phyloP scores from a whole-genome alignment of 2,888 invertebrate genomes.

The Harmothoe impar region DNA sequence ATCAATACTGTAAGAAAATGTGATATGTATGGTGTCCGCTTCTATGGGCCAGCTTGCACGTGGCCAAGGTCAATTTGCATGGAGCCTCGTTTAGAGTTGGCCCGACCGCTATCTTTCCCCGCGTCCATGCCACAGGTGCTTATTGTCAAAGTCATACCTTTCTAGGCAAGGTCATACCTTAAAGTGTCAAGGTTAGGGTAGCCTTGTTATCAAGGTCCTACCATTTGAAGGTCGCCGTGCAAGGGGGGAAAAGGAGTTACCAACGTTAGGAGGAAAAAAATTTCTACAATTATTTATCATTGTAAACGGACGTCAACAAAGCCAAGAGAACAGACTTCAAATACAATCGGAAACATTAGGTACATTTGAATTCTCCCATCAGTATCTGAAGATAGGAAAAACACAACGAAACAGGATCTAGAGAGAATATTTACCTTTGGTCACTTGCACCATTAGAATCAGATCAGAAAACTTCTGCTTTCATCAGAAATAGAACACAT shows the following conservation, averaged over 20 bases:
- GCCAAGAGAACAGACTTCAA: slow-evolving; percentile 44
- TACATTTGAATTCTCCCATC: slow-evolving; percentile 21
- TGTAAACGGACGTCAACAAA: slow-evolving; percentile 47
- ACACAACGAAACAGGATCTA: slow-evolving; percentile 20
- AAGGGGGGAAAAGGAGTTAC: slow-evolving; percentile 9
- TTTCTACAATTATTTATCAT: slow-evolving; percentile 55
- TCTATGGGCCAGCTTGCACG: slow-evolving; percentile 22
- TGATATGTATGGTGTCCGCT: slow-evolving; percentile 58
- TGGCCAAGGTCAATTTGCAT: slow-evolving; percentile 20
- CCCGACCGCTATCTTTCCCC: slow-evolving; percentile 2
- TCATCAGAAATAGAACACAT: neutral
- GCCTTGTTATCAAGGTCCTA: neutral
- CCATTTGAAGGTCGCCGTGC: slow-evolving; percentile 12
- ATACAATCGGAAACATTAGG: slow-evolving; percentile 57
- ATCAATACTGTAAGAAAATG: slow-evolving; percentile 58
- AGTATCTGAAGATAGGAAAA: slow-evolving; percentile 29
- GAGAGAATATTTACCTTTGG: neutral
- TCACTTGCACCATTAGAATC: slow-evolving; percentile 41
- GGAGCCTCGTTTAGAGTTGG: neutral
- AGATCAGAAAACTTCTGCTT: neutral
- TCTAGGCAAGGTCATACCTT: neutral
- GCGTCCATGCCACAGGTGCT: slow-evolving; percentile 46
- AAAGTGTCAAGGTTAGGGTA: neutral
- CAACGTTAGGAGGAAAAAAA: slow-evolving; percentile 39
- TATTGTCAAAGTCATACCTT: neutral